Evolutionary conservation across 2,797 vertebrate genomes (phyloP), one percentile per base, ranked within the genome.

Genomic region (Stomatorhinus walkeri): DNA sequence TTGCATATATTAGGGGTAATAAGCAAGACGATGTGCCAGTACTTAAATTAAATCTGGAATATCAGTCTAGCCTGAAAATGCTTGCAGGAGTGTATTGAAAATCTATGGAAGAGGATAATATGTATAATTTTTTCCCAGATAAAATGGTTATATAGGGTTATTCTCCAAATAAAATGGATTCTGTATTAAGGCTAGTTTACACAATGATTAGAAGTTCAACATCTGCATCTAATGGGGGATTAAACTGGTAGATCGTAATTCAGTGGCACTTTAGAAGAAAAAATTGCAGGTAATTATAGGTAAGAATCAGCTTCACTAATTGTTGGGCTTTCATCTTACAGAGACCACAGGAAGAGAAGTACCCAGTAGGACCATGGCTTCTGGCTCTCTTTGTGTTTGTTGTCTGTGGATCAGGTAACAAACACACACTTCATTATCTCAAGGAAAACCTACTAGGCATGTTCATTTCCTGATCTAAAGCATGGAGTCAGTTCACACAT

Each of bases 311-410:
- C 83, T 51, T 49, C 43, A 52, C 12, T 85, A 51, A 76, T 76
- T 40, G 22, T 49, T 49, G n/a, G n/a, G n/a, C 43, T 51, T 84
- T 84, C 90, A 68, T 88, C 89, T 94, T 94, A 88, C 92, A 91
- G 92, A 94, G 95, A 93, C 94, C 95, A 1, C 90, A 90, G 92
- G 94, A 96, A 91, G 94, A 96, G 93, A 96, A 95, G 90, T 94
- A 92, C 87, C 94, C 94, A 43, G 93, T 93, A 81, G 93, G 93
- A 92, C 94, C 95, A n/a, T 95, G 95, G 95, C 92, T 95, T 87
- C 91, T 94, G 93, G 91, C 94, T 87, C 91, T 93, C 76, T 94
- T 95, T 90, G 94, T 91, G 48, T 96, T 95, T 93, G 94, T 95
- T 91, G 94, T 95, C 90, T 92, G 87, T 88, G 90, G 93, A 92